A percentile compares a stretch with the other conserved stretches of the same genome.
These are phyloP conservation scores for Vulpes ferrilata DNA, from an alignment of 2,113 vertebrate genomes.

Conservation along the genomic window DNA sequence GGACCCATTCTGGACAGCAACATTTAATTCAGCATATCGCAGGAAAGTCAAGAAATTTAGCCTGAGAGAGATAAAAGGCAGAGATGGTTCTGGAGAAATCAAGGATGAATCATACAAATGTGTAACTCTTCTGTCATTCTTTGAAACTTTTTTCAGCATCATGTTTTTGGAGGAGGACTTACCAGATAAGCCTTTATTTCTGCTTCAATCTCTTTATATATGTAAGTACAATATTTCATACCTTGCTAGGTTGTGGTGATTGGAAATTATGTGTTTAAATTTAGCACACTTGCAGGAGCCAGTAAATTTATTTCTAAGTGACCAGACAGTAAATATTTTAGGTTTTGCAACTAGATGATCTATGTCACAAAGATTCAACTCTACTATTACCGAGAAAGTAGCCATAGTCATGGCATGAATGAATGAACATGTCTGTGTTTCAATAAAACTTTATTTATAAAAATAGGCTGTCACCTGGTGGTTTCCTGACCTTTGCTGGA, in stretches of 20 bases:
- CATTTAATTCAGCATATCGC: neutral
- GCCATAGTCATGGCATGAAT: neutral
- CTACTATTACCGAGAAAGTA: neutral
- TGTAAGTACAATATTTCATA: neutral
- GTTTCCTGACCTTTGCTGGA: neutral
- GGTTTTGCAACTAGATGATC: neutral
- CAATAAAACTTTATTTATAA: constrained; percentile 46
- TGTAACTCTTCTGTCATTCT: neutral
- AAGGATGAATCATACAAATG: neutral
- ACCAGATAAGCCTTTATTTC: constrained; percentile 32
- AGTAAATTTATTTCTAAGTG: neutral
- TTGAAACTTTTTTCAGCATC: neutral
- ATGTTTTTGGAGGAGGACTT: neutral
- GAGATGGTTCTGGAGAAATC: neutral
- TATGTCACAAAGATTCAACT: neutral
- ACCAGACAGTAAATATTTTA: neutral
- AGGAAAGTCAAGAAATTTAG: constrained; percentile 66
- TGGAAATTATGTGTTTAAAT: constrained; percentile 33
- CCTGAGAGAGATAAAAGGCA: neutral
- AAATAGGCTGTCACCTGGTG: neutral
- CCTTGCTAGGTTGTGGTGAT: neutral
- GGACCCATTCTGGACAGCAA: constrained; percentile 51
- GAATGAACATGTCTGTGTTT: neutral
- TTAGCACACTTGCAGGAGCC: neutral
- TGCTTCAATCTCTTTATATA: neutral